Conservation (phyloP, 2,888 invertebrate genomes). For the Agrypnus murinus region DNA sequence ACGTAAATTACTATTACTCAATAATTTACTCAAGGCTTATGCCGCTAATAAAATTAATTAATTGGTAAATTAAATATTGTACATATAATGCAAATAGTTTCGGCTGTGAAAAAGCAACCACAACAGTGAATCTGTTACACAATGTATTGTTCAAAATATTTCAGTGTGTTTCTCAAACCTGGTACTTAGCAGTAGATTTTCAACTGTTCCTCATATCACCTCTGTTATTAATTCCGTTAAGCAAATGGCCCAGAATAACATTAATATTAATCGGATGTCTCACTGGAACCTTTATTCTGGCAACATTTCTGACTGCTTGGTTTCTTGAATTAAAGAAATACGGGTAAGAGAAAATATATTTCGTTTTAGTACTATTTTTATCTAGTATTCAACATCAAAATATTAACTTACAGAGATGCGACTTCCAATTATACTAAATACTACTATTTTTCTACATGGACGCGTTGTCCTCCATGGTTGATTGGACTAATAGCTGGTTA, state of each 20-base stretch:
- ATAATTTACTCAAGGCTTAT: too few relatives aligned
- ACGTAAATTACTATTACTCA: too few relatives aligned
- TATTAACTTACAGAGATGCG: too few relatives aligned
- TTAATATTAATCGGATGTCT: background rate
- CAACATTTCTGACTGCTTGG: constrained; percentile 4
- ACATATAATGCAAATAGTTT: too few relatives aligned
- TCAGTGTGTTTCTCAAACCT: constrained; percentile 70
- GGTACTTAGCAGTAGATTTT: constrained; percentile 72
- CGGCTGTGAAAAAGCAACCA: too few relatives aligned
- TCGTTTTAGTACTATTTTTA: too few relatives aligned
- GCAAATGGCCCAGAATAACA: background rate
- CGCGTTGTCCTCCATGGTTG: constrained; percentile 62
- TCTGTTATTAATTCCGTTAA: constrained; percentile 68
- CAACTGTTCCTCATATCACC: constrained; percentile 71
- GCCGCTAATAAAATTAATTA: too few relatives aligned
- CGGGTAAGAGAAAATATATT: too few relatives aligned
- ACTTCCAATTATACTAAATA: constrained; percentile 40
- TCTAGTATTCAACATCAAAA: too few relatives aligned
- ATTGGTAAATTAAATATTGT: too few relatives aligned
- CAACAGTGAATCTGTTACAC: too few relatives aligned
- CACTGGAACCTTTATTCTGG: background rate
- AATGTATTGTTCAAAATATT: too few relatives aligned
- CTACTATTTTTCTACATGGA: constrained; percentile 62
- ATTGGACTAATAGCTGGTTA: constrained; percentile 62
- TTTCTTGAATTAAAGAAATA: constrained; percentile 3